These are phyloP conservation scores for Hirtodrosophila duncani DNA, from an alignment of 2,888 invertebrate species.

Conservation along the genomic window DNA sequence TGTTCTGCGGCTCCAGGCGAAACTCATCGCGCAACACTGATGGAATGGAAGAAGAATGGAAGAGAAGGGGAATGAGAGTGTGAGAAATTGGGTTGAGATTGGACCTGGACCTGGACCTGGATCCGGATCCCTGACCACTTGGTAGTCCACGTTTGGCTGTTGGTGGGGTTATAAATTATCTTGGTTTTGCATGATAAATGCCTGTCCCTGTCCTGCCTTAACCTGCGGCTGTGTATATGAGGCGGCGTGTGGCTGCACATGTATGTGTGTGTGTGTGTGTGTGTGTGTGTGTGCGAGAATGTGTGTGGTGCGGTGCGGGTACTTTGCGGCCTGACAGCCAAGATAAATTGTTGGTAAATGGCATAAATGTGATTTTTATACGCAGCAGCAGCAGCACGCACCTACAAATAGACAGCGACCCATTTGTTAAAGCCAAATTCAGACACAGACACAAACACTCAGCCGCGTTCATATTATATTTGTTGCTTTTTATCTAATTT, in stretches of 20 bases:
- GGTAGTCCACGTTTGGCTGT: too few relatives aligned
- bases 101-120: too few relatives aligned
- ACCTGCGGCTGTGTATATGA: conserved; percentile 42
- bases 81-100: conserved; percentile 18
- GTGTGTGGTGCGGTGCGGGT: too few relatives aligned
- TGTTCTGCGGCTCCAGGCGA: conserved; percentile 88
- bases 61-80: conserved; percentile 9
- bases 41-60: conserved; percentile 21
- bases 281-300: conserved; percentile 28
- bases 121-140: too few relatives aligned
- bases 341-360: conserved; percentile 70
- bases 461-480: too few relatives aligned
- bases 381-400: conserved; percentile 24
- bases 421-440: conserved; percentile 35
- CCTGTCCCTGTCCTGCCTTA: conserved; percentile 50
- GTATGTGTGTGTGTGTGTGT: conserved; percentile 10
- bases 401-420: conserved; percentile 17
- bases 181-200: conserved; percentile 66
- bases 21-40: conserved; percentile 93
- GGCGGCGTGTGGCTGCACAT: neutral
- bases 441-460: too few relatives aligned
- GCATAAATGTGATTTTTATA: conserved; percentile 72
- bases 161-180: conserved; percentile 68
- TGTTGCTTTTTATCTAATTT: conserved; percentile 42
- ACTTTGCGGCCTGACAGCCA: conserved; percentile 68